phyloP scores from a whole-genome alignment of 2,797 vertebrate genomes.

The Mionectes olivaceus region DNA sequence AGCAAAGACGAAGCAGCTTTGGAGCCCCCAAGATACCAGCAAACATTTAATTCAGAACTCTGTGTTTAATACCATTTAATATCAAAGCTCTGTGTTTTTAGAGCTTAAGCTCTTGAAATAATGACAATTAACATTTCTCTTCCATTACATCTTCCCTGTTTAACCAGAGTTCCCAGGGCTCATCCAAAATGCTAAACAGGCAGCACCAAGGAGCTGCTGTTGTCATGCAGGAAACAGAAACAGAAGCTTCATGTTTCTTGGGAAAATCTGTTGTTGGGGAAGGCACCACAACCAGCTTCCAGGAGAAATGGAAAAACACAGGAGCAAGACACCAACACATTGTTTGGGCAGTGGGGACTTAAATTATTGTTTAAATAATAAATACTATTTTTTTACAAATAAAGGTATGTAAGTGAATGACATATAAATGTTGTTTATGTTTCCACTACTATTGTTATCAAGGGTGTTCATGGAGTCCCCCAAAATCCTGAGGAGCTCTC shows the following conservation, averaged over 20 bases:
- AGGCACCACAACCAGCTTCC: background rate
- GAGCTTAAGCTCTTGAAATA: background rate
- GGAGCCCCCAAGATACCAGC: background rate
- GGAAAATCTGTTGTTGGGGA: background rate
- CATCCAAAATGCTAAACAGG: background rate
- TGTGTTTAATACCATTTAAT: background rate
- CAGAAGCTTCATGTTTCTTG: background rate
- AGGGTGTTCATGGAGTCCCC: conserved; percentile 87
- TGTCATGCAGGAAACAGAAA: background rate
- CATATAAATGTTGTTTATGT: background rate
- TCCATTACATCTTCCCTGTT: background rate
- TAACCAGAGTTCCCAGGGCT: conserved; percentile 2
- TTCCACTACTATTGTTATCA: background rate
- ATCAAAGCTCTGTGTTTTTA: background rate
- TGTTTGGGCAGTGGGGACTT: background rate
- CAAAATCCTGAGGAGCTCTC: conserved; percentile 80
- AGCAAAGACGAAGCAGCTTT: background rate
- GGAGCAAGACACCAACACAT: background rate
- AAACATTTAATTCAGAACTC: background rate
- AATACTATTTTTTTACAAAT: background rate
- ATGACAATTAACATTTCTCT: conserved; percentile 18
- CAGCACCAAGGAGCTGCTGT: background rate
- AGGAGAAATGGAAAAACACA: background rate
- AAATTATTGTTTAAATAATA: background rate
- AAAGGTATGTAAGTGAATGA: background rate